Base-by-base conservation (phyloP, 2,113 vertebrate genomes). In the Clarias magur region DNA sequence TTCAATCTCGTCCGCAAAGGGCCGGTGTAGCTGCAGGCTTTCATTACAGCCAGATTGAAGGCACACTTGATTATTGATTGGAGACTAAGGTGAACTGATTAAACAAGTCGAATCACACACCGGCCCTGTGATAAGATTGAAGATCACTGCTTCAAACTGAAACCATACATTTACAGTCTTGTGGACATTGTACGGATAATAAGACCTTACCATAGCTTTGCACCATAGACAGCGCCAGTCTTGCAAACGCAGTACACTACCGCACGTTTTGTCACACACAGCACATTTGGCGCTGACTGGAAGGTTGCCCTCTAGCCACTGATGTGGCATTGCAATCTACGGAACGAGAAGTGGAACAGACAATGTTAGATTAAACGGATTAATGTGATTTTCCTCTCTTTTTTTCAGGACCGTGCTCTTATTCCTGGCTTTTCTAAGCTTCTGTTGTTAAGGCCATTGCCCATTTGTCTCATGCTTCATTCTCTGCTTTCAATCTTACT, bases 221-320 rank as follows among this genome's bases (percentile, higher is more conserved):
- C 98, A 99, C 98, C 98, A 99, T 89, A 99, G 97, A 94, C 98
- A 99, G 92, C 97, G 96, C 98, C 98, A 99, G 90, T 99, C 98
- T 88, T 99, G 98, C 72, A 99, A 95, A 48, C 98, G 96, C 60
- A 99, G 94, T 4, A 99, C 98, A 54, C 98, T 99, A 89, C 98
- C 98, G 78, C 98, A 99, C 0, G 98, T 99, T 94, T 99, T 99
- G 94, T 99, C 98, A 1, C 98, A 99, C 91, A 99, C 97, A 0
- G 96, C 96, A 57, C 98, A 99, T 93, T 97, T 99, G 95, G 98
- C 98, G 91, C 98, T 99, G 91, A 99, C 98, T 0, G 98, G 97
- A 90, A 99, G 94, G 92, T 99, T 99, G 16, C 98, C 98, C 89
- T 99, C 98, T 76, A 99, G 86, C 98, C 98, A 99, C 87, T 99